Evolutionary conservation across 2,113 vertebrate genomes (phyloP).

Genomic region (Emydura subglobosa): DNA sequence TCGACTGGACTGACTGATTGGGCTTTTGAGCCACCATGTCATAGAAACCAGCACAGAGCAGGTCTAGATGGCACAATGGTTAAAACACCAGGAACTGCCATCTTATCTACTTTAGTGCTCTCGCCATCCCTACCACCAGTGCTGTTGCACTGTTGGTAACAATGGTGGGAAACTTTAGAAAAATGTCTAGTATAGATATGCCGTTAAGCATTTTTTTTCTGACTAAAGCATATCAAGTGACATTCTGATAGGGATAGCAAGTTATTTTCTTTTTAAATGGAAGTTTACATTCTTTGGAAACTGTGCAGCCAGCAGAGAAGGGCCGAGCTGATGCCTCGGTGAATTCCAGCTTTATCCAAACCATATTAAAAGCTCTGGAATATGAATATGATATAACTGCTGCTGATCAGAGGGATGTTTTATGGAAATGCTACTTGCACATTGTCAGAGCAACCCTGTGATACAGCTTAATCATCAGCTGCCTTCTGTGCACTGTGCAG

Average conservation of each 20-base stretch:
- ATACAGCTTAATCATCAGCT: neutral
- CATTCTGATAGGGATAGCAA: neutral
- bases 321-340: neutral
- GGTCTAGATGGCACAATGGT: neutral
- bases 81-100: neutral
- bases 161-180: neutral
- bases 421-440: neutral
- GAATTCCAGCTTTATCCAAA: neutral
- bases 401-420: fast-evolving
- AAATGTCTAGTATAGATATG: fast-evolving
- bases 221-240: neutral
- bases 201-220: neutral
- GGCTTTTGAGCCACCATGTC: neutral
- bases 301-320: neutral
- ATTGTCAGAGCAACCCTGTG: neutral
- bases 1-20: neutral
- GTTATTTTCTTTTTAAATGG: neutral
- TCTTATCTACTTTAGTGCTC: neutral
- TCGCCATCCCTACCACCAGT: neutral
- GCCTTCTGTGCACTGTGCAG: neutral
- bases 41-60: neutral
- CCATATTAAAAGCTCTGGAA: neutral
- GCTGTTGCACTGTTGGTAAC: neutral
- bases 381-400: neutral
- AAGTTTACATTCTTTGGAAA: neutral